Evolutionary conservation across 2,888 invertebrate species (phyloP), one percentile per base, ranked within the genome.

Genomic region (Eledona agricola): DNA sequence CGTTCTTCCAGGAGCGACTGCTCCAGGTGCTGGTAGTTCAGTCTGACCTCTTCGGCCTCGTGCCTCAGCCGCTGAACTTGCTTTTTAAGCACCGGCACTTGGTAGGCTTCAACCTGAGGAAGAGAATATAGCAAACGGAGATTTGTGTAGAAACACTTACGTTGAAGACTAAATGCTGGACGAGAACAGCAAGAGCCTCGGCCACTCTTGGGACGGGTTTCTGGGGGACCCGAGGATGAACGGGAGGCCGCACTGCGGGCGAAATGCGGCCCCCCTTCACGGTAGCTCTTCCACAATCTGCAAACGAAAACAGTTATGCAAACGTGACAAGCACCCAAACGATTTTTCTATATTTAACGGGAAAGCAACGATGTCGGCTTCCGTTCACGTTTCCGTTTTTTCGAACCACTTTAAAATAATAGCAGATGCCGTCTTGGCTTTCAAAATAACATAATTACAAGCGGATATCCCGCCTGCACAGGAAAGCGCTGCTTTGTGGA

Each of bases 91-190:
- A 72, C 69, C 3, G 85, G 83, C 15, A 81, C 80, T 55, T 82
- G 78, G 63, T 83, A 83, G 31, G 83, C 85, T 67, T 84, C 83
- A 66, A 85, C 77, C 84, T 84, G 70, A 3, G 75, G 74, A 57
- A 56, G 51, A 61, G 60, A 3, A 34, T 43, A 25, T 45, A 56
- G 47, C 51, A 45, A 58, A 53, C 17, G 32, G 28, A 9, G 20
- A 29, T 10, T 11, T 20, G 1, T 20, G 15, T 1, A 50, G 26
- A 4, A 6, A 35, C 61, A 81, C 85, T 83, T 76, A 88, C 88
- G 75, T 86, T 83, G 74, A 84, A 84, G 66, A 89, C 89, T 72
- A 94, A 83, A 78, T 93, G 91, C 75, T 93, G 89, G 63, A 94
- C 85, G 59, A 93, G 83, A 59, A 90, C 85, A 55, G 90, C 88